Evolutionary conservation across 1,140 invertebrate genomes (phyloP).

Genomic region (Drosophila baimaii): DNA sequence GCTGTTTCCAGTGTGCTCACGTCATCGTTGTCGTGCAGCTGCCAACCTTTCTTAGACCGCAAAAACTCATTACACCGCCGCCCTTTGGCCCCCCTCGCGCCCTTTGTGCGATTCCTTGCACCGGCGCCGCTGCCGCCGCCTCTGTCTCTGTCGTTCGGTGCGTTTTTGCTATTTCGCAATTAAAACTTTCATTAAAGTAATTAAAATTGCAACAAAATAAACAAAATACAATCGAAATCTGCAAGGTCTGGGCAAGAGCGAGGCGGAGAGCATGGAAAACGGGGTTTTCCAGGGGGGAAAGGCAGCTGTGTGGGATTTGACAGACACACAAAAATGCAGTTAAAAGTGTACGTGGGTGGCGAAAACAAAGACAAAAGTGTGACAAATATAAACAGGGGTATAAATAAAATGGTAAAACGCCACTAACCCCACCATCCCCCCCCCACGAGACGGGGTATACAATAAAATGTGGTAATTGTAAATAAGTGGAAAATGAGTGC

Average conservation of each 20-base stretch:
- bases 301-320: slow-evolving; percentile 59
- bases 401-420: slow-evolving; percentile 78
- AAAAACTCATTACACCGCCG: slow-evolving; percentile 73
- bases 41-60: slow-evolving; percentile 79
- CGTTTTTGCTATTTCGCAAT: slow-evolving; percentile 80
- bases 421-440: slow-evolving; percentile 7
- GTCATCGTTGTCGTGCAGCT: slow-evolving; percentile 66
- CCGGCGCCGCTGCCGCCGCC: neutral
- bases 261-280: neutral
- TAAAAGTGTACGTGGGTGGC: slow-evolving; percentile 56
- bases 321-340: slow-evolving; percentile 80
- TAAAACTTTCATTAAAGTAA: slow-evolving; percentile 83
- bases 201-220: slow-evolving; percentile 83
- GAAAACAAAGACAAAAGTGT: slow-evolving; percentile 75
- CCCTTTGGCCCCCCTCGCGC: neutral
- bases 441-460: slow-evolving; percentile 25
- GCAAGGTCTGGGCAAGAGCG: slow-evolving; percentile 39
- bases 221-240: slow-evolving; percentile 82
- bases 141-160: slow-evolving; percentile 48
- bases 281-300: neutral
- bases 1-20: slow-evolving; percentile 43
- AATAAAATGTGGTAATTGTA: slow-evolving; percentile 83
- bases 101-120: slow-evolving; percentile 21
- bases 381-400: slow-evolving; percentile 81
- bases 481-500: slow-evolving; percentile 81